Conservation (phyloP, 2,888 invertebrate genomes). For the Hypomecis atomaria region DNA sequence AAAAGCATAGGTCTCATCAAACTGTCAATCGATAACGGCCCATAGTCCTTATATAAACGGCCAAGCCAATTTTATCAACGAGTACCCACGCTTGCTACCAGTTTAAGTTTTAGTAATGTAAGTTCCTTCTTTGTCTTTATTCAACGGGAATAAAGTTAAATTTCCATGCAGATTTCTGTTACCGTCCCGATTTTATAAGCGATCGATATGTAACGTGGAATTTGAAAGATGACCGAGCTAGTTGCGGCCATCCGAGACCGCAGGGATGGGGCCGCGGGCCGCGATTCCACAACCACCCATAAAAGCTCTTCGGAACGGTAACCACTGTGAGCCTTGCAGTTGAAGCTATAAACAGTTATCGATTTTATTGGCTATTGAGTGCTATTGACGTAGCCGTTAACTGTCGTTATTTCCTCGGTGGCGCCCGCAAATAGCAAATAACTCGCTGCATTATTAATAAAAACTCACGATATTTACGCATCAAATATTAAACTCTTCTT, state of each 20-base stretch:
- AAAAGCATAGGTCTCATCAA: slow-evolving; percentile 30
- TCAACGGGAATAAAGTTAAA: slow-evolving; percentile 17
- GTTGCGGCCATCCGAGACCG: slow-evolving; percentile 44
- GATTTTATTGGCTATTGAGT: slow-evolving; percentile 56
- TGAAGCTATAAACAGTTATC: slow-evolving; percentile 52
- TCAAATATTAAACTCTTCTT: slow-evolving; percentile 13
- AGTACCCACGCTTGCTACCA: slow-evolving; percentile 60
- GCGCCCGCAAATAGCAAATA: slow-evolving; percentile 39
- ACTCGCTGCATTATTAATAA: slow-evolving; percentile 26
- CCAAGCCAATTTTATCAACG: slow-evolving; percentile 62
- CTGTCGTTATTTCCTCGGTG: slow-evolving; percentile 47
- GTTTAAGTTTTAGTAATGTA: slow-evolving; percentile 32
- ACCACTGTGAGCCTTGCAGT: slow-evolving; percentile 44
- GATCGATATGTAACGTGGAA: slow-evolving; percentile 23
- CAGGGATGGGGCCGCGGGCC: slow-evolving; percentile 40
- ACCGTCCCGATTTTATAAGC: slow-evolving; percentile 8
- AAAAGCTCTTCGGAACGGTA: slow-evolving; percentile 47
- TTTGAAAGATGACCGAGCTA: slow-evolving; percentile 27
- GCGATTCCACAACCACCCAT: slow-evolving; percentile 42
- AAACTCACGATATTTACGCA: slow-evolving; percentile 21
- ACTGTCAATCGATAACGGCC: slow-evolving; percentile 61
- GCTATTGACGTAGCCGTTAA: slow-evolving; percentile 54
- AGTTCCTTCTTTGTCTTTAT: slow-evolving; percentile 34
- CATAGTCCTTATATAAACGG: slow-evolving; percentile 57
- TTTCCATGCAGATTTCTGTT: slow-evolving; percentile 25